Base-by-base conservation (phyloP, 2,113 vertebrate species). In the Serilophus lunatus region DNA sequence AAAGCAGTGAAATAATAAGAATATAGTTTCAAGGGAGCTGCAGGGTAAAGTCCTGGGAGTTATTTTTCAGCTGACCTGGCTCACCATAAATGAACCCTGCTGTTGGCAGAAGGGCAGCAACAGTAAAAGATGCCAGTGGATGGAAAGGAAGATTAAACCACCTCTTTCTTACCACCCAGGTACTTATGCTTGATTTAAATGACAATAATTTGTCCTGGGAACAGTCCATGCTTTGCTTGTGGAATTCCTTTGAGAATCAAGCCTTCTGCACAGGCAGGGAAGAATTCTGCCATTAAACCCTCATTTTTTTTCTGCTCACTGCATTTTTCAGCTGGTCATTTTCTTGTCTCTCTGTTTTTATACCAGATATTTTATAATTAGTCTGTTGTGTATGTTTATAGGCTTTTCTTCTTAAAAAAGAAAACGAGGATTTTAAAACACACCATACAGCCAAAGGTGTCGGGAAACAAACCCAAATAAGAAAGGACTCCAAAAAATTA, bases 381-480 rank as follows among this genome's bases (percentile, higher is more conserved):
- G 91, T 64, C 86, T 81, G 96, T 92, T 93, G 82, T 93, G 74
- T 88, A n/a, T 82, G 86, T 96, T 96, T 95, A 96, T 88, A 75
- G 77, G 75, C 22, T 93, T 95, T 79, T 96, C 84, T 94, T 83
- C 89, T 87, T 64, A 96, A 71, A 95, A 20, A 49, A 56, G 23
- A 89, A 29, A 88, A 96, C 97, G 94, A 95, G 82, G 90, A 96
- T 95, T 87, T 92, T 63, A 66, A 75, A 93, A 68, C 60, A 59
- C 76, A 66, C 97, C 97, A 97, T 97, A 95, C 96, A 91, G 91
- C 95, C 61, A 75, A 97, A 98, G 96, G 97, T 98, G 97, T 98
- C 96, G 96, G 97, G 97, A 97, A 97, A 98, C 97, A 92, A 40
- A 95, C 91, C 97, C 97, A 97, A 97, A 96, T 88, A 92, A 95